Evolutionary conservation across 2,113 vertebrate genomes (phyloP).

Genomic region (Numenius arquata): DNA sequence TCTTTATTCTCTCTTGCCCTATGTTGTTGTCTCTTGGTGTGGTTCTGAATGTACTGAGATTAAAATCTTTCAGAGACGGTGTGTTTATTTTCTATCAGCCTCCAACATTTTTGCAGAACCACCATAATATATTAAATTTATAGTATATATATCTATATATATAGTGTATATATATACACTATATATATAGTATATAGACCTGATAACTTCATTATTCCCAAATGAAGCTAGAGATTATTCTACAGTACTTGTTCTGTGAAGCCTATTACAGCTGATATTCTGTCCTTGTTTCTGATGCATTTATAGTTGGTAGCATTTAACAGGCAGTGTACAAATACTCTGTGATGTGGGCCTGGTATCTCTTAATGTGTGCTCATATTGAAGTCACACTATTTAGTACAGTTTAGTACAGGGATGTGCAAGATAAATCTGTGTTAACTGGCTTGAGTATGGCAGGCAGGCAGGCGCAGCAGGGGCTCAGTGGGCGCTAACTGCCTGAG

Average conservation of each 20-base stretch:
- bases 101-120: not conserved
- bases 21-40: not conserved
- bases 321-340: not conserved
- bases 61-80: not conserved
- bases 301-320: not conserved
- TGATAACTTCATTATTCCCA: not conserved
- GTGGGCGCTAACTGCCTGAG: not conserved
- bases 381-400: not conserved
- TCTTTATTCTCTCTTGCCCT: not conserved
- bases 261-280: not conserved
- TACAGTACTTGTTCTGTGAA: not conserved
- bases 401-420: not conserved
- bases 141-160: no score
- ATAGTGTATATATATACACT: no score
- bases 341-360: not conserved
- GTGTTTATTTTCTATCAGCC: not conserved
- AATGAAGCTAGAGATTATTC: not conserved
- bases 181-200: no score
- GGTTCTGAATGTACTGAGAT: not conserved
- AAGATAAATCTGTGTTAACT: rapidly evolving
- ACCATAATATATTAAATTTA: not conserved
- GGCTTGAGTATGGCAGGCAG: not conserved
- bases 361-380: not conserved
- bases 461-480: not conserved
- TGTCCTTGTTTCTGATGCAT: not conserved